Evolutionary conservation across 1,140 invertebrate species (phyloP), one percentile per base, ranked within the genome.

Genomic region (Papilio polytes): DNA sequence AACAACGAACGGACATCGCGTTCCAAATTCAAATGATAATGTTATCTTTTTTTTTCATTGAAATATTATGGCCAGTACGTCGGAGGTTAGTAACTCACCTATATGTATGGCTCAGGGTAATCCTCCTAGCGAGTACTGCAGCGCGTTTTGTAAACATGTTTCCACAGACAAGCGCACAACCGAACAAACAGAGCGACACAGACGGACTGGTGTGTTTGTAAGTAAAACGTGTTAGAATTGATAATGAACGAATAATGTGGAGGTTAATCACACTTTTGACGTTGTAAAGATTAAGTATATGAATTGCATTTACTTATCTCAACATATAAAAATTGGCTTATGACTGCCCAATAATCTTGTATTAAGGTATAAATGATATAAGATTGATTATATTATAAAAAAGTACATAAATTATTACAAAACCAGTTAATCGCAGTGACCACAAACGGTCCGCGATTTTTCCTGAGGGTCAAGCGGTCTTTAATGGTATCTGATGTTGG

Each of bases 401-500:
- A 22, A 63, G 20, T 22, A 22, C 7, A 72, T 20, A 44, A 73
- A 44, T 44, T 44, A 44, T 73, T 76, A 26, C n/a, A 51, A 51
- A 15, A 76, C 22, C 26, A 1, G 9, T 77, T 74, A 81, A 79
- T 78, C 79, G 78, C 78, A 80, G 15, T 46, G 51, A 56, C 53
- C 63, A 77, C 63, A 80, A 51, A 46, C 74, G 41, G 46, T 78
- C 56, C 63, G 53, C 73, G 18, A 63, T 63, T 78, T 78, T 78
- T 66, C 13, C n/a, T 78, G 36, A 78, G 77, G 87, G 88, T 88
- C 86, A 87, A 85, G 81, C 83, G 56, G 83, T 84, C 82, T 87
- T 85, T 83, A 80, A 78, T 66, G 80, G 82, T 91, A 92, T 91
- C 90, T 90, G 90, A 91, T 92, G 82, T 86, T 89, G 82, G 81